Conservation (phyloP, 2,888 invertebrate species). For the Agrilus cyanescens region DNA sequence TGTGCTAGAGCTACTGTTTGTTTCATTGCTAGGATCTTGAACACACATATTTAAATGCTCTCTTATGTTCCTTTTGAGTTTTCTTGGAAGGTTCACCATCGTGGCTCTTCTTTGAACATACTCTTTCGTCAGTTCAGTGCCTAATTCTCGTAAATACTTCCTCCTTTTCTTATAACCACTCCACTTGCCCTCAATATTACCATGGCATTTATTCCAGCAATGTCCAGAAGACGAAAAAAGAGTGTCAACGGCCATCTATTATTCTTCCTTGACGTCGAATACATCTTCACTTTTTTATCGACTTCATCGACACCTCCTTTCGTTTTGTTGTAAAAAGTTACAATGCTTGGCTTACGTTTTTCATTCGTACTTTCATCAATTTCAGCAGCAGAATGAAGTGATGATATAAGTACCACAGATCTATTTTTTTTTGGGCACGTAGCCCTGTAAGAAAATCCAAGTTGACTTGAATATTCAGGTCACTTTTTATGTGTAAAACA, state of each 20-base stretch:
- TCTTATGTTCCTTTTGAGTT: slow-evolving; percentile 5
- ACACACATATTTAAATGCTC: too few species aligned
- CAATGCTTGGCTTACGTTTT: too few species aligned
- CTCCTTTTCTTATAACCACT: slow-evolving; percentile 1
- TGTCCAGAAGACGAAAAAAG: slow-evolving; percentile 11
- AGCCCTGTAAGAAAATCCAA: too few species aligned
- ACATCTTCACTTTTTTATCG: slow-evolving; percentile 8
- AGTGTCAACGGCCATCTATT: slow-evolving; percentile 22
- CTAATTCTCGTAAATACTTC: slow-evolving; percentile 15
- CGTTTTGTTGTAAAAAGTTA: slow-evolving; percentile 13
- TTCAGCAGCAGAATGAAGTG: slow-evolving; percentile 12
- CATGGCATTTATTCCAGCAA: slow-evolving; percentile 20
- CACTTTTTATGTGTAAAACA: too few species aligned
- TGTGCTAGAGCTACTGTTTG: too few species aligned
- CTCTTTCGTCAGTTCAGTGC: slow-evolving; percentile 3
- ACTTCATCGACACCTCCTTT: slow-evolving; percentile 13
- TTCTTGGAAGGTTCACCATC: slow-evolving; percentile 9
- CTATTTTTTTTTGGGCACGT: slow-evolving; percentile 21
- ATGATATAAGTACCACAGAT: slow-evolving; percentile 10
- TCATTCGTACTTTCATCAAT: too few species aligned
- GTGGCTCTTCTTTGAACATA: slow-evolving; percentile 4
- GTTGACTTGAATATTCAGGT: too few species aligned
- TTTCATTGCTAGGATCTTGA: too few species aligned
- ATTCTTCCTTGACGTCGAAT: slow-evolving; percentile 16
- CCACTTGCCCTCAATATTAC: slow-evolving; percentile 15